These are phyloP conservation scores for Cryptomyrus ogoouensis DNA, from an alignment of 2,113 vertebrate genomes.

Conservation along the genomic window DNA sequence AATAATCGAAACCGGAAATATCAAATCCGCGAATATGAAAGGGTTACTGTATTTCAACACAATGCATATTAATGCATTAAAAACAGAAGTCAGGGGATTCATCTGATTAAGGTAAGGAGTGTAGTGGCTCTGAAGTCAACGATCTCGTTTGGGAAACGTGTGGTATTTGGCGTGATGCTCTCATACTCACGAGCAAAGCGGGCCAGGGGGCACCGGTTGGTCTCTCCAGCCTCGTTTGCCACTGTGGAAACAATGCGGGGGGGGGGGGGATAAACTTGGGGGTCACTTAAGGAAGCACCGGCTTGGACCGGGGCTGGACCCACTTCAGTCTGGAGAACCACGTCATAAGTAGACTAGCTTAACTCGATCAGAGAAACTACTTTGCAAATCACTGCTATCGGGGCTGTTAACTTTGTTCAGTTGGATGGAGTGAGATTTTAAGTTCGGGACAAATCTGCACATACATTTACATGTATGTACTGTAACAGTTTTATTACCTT, in stretches of 20 bases:
- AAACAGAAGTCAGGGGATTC: neutral
- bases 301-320: neutral
- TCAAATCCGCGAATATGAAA: neutral
- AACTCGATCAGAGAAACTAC: neutral
- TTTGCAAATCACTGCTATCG: neutral
- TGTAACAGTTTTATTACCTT: neutral
- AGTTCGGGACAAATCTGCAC: neutral
- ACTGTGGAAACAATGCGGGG: slow-evolving; percentile 61
- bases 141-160: neutral
- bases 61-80: neutral
- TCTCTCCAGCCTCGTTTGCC: slow-evolving; percentile 76
- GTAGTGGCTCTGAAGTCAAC: neutral
- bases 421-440: neutral
- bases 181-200: slow-evolving; percentile 75
- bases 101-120: neutral
- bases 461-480: neutral
- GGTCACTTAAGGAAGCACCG: neutral
- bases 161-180: neutral
- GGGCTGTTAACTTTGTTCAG: neutral
- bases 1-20: neutral
- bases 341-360: neutral
- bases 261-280: neutral
- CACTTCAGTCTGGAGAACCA: neutral
- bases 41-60: neutral
- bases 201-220: slow-evolving; percentile 57